phyloP scores from a whole-genome alignment of 1,140 invertebrate species.

The Notospermus geniculatus region DNA sequence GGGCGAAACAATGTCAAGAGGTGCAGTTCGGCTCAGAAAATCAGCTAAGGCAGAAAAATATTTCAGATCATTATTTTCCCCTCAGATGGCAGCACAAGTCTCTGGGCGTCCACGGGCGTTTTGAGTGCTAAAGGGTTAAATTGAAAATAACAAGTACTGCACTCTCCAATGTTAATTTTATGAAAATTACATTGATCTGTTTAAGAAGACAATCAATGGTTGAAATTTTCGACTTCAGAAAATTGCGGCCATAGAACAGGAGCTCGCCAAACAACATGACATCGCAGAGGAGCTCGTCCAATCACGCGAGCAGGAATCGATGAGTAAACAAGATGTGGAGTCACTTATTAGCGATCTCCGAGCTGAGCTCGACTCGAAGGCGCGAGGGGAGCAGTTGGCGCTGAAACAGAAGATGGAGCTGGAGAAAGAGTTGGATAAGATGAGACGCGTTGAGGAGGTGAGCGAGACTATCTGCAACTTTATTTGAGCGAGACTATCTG shows the following conservation, averaged over 20 bases:
- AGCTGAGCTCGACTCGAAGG: conserved; percentile 66
- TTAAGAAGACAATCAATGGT: too few relatives aligned
- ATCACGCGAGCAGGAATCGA: conserved; percentile 7
- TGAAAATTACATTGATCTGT: too few relatives aligned
- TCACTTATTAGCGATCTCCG: conserved; percentile 76
- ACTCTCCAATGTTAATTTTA: too few relatives aligned
- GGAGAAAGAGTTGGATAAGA: conserved; percentile 54
- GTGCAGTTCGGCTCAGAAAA: too few relatives aligned
- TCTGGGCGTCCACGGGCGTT: too few relatives aligned
- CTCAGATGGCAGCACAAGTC: too few relatives aligned
- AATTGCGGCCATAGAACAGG: conserved; percentile 11
- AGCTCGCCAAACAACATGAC: conserved; percentile 6
- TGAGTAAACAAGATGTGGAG: conserved; percentile 59
- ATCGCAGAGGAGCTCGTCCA: conserved; percentile 8
- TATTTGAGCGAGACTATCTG: neutral
- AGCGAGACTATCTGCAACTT: conserved; percentile 25
- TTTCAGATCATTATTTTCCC: too few relatives aligned
- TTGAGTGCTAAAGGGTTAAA: too few relatives aligned
- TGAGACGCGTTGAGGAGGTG: conserved; percentile 67
- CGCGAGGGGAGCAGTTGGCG: conserved; percentile 44
- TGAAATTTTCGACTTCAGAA: conserved; percentile 12
- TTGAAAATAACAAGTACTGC: neutral
- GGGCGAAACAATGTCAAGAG: too few relatives aligned
- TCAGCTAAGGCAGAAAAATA: too few relatives aligned
- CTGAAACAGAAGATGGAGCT: conserved; percentile 42